Conservation (phyloP, 2,113 vertebrate species). For the Dascyllus trimaculatus region DNA sequence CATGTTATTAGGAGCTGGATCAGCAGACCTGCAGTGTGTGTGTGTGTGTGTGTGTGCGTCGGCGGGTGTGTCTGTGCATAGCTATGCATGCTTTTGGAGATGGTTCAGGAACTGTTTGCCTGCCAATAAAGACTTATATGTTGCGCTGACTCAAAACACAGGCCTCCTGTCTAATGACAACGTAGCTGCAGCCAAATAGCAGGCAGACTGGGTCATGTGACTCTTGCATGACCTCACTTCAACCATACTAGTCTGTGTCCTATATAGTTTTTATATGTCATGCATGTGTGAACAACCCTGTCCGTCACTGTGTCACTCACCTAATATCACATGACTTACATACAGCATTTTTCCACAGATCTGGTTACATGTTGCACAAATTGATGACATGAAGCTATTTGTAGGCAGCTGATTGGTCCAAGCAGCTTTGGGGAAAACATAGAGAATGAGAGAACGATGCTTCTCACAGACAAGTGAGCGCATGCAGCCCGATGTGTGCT, state of each 20-base stretch:
- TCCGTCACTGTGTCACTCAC: not conserved
- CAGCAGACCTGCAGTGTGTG: constrained; percentile 37
- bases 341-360: constrained; percentile 13
- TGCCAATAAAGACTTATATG: constrained; percentile 53
- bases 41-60: constrained; percentile 39
- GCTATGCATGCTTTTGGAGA: constrained; percentile 46
- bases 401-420: constrained; percentile 22
- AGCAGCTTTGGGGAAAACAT: constrained; percentile 25
- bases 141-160: constrained; percentile 54
- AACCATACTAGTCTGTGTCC: constrained; percentile 19
- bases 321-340: not conserved
- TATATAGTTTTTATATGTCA: constrained; percentile 1
- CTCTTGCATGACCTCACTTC: constrained; percentile 43
- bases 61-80: constrained; percentile 51
- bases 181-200: constrained; percentile 4
- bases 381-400: not conserved
- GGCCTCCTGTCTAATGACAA: constrained; percentile 50
- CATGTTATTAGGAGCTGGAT: constrained; percentile 57
- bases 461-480: constrained; percentile 43
- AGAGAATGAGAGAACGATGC: constrained; percentile 14
- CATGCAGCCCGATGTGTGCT: constrained; percentile 42
- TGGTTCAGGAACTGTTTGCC: constrained; percentile 38
- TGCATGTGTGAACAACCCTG: constrained; percentile 8
- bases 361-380: constrained; percentile 17
- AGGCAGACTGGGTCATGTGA: constrained; percentile 10